Conservation (phyloP, 2,113 vertebrate species). For the Seriola rivoliana region DNA sequence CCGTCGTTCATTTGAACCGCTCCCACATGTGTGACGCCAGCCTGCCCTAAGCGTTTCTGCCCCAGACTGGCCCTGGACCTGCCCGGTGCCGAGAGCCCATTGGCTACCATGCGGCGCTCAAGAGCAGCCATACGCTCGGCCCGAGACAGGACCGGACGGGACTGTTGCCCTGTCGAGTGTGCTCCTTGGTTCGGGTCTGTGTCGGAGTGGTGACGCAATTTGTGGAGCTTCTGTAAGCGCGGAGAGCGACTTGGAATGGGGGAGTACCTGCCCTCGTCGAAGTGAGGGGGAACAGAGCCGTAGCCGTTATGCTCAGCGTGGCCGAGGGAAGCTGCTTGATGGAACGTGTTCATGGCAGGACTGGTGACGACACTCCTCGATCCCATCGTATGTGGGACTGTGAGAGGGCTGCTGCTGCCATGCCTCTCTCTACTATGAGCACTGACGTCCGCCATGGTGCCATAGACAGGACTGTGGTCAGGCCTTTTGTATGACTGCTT, state of each 20-base stretch:
- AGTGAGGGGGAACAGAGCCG: conserved; percentile 53
- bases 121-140: conserved; percentile 77
- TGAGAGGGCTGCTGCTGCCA: conserved; percentile 79
- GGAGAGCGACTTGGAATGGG: conserved; percentile 77
- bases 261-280: conserved; percentile 74
- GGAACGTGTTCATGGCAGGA: conserved; percentile 80
- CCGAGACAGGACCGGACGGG: conserved; percentile 73
- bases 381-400: conserved; percentile 78
- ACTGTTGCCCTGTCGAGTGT: conserved; percentile 68
- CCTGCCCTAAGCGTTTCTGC: conserved; percentile 62
- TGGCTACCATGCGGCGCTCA: conserved; percentile 87
- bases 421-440: conserved; percentile 73
- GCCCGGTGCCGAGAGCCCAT: conserved; percentile 83
- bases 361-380: conserved; percentile 85
- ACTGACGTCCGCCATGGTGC: conserved; percentile 85
- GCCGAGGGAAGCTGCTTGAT: conserved; percentile 82
- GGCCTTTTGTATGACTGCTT: conserved; percentile 82
- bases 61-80: conserved; percentile 72
- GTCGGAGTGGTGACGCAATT: conserved; percentile 83
- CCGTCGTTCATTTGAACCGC: conserved; percentile 88
- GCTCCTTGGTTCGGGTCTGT: conserved; percentile 85
- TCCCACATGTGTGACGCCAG: conserved; percentile 71
- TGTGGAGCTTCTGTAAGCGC: conserved; percentile 75
- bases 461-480: conserved; percentile 83
- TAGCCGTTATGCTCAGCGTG: conserved; percentile 88